Base-by-base conservation (phyloP, 2,797 vertebrate genomes). In the Hydrolagus colliei region DNA sequence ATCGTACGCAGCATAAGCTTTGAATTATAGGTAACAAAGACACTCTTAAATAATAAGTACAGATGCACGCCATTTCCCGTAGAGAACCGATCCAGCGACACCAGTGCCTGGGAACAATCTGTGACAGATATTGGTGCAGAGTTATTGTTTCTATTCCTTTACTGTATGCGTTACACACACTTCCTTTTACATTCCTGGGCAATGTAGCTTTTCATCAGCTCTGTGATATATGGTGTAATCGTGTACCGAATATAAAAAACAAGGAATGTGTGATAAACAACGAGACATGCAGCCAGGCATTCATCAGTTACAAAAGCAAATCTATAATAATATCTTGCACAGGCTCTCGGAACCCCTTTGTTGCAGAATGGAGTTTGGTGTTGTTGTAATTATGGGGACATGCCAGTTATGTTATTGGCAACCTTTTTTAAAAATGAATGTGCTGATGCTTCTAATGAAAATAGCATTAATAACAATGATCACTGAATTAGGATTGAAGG, bases 41-140 rank as follows among this genome's bases (percentile, higher is more conserved):
- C 35, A 84, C 65, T 71, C 32, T 84, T 84, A 84, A 84, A 84
- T 71, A 71, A 84, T 84, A 84, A 71, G 79, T 68, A 82, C 63
- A 82, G 79, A 82, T 82, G 79, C 41, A 84, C 79, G 79, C 79
- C 79, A 84, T 84, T 84, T 84, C 79, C 79, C 65, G 65, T 67
- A 84, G 79, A 84, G 79, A 84, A 84, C 32, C 65, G 67, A 71
- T 63, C 65, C 32, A 71, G 79, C 41, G 79, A 84, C 79, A 82
- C 27, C 79, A 68, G 63, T 82, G 79, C 68, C 79, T 65, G 79
- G 65, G 18, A 84, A 84, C 79, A 84, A 11, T 71, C 18, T 84
- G 79, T 84, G 79, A 84, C 71, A 84, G 79, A 84, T 84, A 84
- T 67, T 84, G 32, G 18, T 84, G 20, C 65, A 52, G 79, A 20